These are phyloP conservation scores for Halisarca cf. caerulea DNA, from an alignment of 37 sponge, comb jelly and placozoan species.

Conservation along the genomic window DNA sequence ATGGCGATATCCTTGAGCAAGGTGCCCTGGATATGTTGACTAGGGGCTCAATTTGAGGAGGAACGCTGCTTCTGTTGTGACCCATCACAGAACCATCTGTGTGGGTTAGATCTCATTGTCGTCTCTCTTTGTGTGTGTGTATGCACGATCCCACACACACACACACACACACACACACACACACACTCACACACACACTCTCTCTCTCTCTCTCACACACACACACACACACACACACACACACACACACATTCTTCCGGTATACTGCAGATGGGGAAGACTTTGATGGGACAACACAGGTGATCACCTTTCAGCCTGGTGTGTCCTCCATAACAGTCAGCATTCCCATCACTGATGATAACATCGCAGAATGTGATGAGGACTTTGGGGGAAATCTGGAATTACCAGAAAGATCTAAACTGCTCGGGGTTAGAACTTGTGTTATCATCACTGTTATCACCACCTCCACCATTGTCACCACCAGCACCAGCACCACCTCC, in stretches of 20 bases:
- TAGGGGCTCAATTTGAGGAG: too few species aligned
- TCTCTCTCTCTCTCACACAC: background rate
- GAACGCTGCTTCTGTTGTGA: too few species aligned
- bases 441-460: too few species aligned
- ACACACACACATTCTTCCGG: background rate
- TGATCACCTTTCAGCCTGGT: slow-evolving; percentile 22
- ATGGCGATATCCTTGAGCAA: too few species aligned
- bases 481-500: too few species aligned
- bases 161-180: background rate
- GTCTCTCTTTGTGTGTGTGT: too few species aligned
- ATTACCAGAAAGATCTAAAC: too few species aligned
- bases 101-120: background rate
- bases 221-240: background rate
- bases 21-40: too few species aligned
- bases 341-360: slow-evolving; percentile 40
- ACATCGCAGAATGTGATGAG: slow-evolving; percentile 21
- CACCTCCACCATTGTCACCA: too few species aligned
- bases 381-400: background rate
- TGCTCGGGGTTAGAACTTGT: too few species aligned
- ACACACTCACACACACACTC: background rate
- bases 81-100: too few species aligned
- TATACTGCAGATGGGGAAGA: slow-evolving; percentile 18
- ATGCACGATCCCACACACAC: too few species aligned
- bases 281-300: background rate
- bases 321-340: background rate